Evolutionary conservation across 2,113 vertebrate species (phyloP), one percentile per base, ranked within the genome.

Genomic region (Spheniscus mendiculus): DNA sequence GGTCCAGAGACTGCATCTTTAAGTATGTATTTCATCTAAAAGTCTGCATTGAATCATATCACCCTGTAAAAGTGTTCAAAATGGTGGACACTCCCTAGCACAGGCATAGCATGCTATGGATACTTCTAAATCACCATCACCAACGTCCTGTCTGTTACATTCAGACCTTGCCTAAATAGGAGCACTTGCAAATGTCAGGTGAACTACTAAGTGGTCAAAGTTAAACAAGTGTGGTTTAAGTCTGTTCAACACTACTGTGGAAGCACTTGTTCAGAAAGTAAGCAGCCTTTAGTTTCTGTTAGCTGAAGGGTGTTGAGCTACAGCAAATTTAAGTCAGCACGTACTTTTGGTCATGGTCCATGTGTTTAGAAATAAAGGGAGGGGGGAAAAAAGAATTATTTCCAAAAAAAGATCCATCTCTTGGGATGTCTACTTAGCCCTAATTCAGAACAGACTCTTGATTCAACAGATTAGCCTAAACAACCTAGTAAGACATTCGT

Each of bases 371-470:
- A 89, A 40, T 19, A 79, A 65, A n/a, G 19, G 14, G 26, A 3
- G 2, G 4, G 20, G 12, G 5, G 9, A 11, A 5, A 5, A 40
- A 53, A 47, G 49, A 65, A 56, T 76, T 67, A 5, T 26, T 67
- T 79, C 15, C 19, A 58, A 76, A 90, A 62, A 61, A 20, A 44
- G 5, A n/a, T 40, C 10, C 23, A 25, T 79, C 42, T 67, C 30
- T 63, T 85, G 56, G 15, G 38, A 61, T 88, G 56, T 44, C 44
- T 76, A 6, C 18, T 83, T 85, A 79, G 53, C 47, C 25, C 12
- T 96, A 92, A 97, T 90, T 93, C 44, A 69, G 70, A 91, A 80
- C 78, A 95, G 92, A 47, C 15, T 65, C 40, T 67, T 49, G 32
- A 85, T 90, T 67, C 36, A 69, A 88, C 42, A 79, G 44, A 87